These are phyloP conservation scores for Prunella strophiata DNA, from an alignment of 2,797 vertebrate species.

Conservation along the genomic window DNA sequence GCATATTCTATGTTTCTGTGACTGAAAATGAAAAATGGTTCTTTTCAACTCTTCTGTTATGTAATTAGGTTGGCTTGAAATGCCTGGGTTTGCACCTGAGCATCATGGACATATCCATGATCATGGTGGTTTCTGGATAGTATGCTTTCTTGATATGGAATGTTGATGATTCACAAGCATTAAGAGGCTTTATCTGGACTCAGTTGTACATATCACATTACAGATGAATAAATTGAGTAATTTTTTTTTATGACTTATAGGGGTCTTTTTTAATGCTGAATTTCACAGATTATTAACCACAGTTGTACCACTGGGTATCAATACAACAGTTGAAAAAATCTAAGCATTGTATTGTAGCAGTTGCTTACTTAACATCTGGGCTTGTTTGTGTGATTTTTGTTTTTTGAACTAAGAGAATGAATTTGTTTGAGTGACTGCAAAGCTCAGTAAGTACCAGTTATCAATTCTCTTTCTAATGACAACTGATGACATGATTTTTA, in stretches of 20 bases:
- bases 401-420: neutral
- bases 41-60: neutral
- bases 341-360: neutral
- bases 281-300: constrained; percentile 8
- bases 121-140: neutral
- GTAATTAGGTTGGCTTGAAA: neutral
- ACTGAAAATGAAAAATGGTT: neutral
- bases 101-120: neutral
- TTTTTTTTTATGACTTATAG: neutral
- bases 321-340: constrained; percentile 9
- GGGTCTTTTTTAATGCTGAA: neutral
- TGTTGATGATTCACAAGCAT: neutral
- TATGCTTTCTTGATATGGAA: neutral
- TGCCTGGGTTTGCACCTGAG: neutral
- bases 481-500: constrained; percentile 68
- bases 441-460: constrained; percentile 40
- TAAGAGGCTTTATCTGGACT: neutral
- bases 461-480: constrained; percentile 62
- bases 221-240: neutral
- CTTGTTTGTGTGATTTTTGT: neutral
- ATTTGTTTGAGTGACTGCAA: constrained; percentile 41
- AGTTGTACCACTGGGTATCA: constrained; percentile 6
- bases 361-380: neutral
- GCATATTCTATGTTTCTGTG: neutral
- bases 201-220: neutral